Conservation (phyloP, 2,797 vertebrate species). For the Muscicapa comitata region DNA sequence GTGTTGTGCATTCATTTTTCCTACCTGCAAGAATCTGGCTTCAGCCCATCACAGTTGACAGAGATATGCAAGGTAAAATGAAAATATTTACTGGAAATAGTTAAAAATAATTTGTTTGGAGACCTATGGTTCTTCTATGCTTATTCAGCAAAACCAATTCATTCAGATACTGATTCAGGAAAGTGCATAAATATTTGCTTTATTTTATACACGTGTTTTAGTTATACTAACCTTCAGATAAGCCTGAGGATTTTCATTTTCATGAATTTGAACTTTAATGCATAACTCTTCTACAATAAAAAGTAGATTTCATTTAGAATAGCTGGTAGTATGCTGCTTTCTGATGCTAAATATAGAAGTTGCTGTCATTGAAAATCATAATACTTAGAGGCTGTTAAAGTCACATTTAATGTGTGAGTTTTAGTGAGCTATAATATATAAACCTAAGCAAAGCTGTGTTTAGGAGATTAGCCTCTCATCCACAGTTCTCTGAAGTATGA, state of each 20-base stretch:
- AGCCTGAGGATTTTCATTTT: neutral
- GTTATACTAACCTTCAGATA: neutral
- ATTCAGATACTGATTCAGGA: neutral
- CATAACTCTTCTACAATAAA: neutral
- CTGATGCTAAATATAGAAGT: neutral
- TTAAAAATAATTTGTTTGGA: neutral
- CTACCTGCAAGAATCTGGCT: neutral
- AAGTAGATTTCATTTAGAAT: neutral
- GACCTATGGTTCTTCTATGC: neutral
- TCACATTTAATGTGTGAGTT: neutral
- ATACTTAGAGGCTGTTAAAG: neutral
- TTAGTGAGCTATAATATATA: neutral
- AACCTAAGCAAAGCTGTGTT: neutral
- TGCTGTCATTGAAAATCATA: neutral
- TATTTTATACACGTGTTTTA: neutral
- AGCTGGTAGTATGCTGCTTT: neutral
- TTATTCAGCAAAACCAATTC: neutral
- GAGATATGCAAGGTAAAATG: neutral
- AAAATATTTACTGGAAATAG: neutral
- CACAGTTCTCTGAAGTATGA: neutral
- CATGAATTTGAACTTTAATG: neutral
- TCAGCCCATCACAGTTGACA: neutral
- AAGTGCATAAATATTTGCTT: neutral
- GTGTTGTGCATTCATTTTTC: neutral
- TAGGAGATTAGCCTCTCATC: neutral